These are phyloP conservation scores for Oreonectes daqikongensis DNA, from an alignment of 2,797 vertebrate genomes.

Conservation along the genomic window DNA sequence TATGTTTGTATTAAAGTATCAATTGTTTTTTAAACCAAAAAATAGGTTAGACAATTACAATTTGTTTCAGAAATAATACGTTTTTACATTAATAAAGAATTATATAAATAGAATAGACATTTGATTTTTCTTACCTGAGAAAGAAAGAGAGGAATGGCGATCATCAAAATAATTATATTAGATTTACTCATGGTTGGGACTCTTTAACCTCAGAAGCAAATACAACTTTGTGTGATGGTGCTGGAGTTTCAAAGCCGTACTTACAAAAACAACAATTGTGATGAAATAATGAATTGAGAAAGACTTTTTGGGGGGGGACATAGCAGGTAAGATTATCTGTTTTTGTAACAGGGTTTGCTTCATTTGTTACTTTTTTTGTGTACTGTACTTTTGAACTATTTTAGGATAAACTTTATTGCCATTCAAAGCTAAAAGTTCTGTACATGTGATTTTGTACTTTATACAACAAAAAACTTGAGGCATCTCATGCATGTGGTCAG, in stretches of 20 bases:
- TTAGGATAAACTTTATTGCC: background rate
- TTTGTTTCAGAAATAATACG: too few relatives aligned
- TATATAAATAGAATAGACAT: background rate
- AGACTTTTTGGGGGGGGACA: background rate
- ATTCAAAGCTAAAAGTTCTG: too few relatives aligned
- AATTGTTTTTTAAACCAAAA: too few relatives aligned
- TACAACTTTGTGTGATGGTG: background rate
- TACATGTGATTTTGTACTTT: too few relatives aligned
- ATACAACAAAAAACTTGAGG: too few relatives aligned
- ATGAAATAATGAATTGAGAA: background rate
- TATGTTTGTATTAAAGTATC: too few relatives aligned
- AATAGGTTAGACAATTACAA: too few relatives aligned
- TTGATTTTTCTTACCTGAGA: constrained; percentile 4
- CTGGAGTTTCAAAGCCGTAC: background rate
- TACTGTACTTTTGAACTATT: too few relatives aligned
- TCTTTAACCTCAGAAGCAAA: background rate
- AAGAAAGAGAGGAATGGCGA: constrained; percentile 5
- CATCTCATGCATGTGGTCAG: too few relatives aligned
- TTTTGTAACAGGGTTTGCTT: background rate
- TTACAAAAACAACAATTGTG: background rate
- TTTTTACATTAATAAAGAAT: too few relatives aligned
- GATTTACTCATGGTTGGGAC: background rate
- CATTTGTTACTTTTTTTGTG: too few relatives aligned
- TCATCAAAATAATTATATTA: constrained; percentile 3
- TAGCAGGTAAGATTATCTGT: background rate